A percentile compares a stretch with the other conserved stretches of the same genome.
phyloP scores from a whole-genome alignment of 2,797 vertebrate genomes.

The Schizothorax lantsangensis region DNA sequence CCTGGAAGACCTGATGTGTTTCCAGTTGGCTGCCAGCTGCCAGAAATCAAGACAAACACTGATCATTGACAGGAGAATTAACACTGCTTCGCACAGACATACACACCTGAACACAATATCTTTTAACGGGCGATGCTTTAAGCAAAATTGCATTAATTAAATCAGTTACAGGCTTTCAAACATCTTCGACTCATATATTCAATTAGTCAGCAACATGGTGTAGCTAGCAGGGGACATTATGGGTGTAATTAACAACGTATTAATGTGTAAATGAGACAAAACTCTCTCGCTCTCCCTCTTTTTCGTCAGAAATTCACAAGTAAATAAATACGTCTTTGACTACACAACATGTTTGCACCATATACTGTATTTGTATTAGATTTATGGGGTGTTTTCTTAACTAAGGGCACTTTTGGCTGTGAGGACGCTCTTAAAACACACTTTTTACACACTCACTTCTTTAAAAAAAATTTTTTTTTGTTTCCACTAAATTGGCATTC shows the following conservation, averaged over 20 bases:
- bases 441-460: neutral
- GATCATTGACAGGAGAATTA: slow-evolving; percentile 93
- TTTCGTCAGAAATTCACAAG: neutral
- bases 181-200: slow-evolving; percentile 90
- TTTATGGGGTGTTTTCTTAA: neutral
- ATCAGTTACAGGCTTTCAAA: slow-evolving; percentile 94
- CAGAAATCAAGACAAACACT: slow-evolving; percentile 93
- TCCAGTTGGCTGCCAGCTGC: slow-evolving; percentile 98
- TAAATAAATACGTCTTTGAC: slow-evolving; percentile 25
- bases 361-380: slow-evolving; percentile 6
- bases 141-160: slow-evolving; percentile 92
- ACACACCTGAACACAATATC: slow-evolving; percentile 61
- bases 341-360: neutral
- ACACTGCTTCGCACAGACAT: slow-evolving; percentile 91
- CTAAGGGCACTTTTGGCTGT: neutral
- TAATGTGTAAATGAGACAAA: slow-evolving; percentile 77
- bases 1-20: slow-evolving; percentile 94
- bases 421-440: neutral
- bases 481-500: neutral
- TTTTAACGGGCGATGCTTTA: slow-evolving; percentile 69
- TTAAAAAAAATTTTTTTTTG: neutral
- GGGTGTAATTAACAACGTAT: slow-evolving; percentile 93
- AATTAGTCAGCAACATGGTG: slow-evolving; percentile 90
- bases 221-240: slow-evolving; percentile 89
- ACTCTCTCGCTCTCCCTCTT: neutral